These are phyloP conservation scores for Denticeps clupeoides DNA, from an alignment of 2,797 vertebrate species.

Conservation along the genomic window DNA sequence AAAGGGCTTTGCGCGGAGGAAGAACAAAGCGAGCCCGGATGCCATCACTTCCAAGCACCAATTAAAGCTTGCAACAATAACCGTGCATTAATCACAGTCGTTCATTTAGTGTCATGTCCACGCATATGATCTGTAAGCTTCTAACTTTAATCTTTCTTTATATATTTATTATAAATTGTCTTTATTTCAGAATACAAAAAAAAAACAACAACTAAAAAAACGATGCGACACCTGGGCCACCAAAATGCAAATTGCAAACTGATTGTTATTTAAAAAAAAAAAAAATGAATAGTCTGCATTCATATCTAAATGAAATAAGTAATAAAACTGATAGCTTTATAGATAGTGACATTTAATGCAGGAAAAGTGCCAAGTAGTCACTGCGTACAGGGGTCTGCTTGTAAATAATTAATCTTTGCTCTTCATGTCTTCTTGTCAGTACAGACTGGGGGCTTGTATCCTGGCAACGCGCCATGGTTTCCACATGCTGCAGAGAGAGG, in stretches of 20 bases:
- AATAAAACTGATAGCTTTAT: constrained; percentile 61
- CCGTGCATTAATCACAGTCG: too few species aligned
- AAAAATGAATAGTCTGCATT: too few species aligned
- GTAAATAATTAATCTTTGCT: constrained; percentile 84
- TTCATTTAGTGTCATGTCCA: too few species aligned
- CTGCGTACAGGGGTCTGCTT: constrained; percentile 74
- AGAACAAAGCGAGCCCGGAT: constrained; percentile 61
- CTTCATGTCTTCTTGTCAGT: constrained; percentile 82
- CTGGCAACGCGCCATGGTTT: constrained; percentile 75
- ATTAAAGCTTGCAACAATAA: too few species aligned
- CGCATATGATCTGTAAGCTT: too few species aligned
- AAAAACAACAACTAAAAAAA: too few species aligned
- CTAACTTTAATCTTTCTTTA: too few species aligned
- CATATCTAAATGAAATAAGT: constrained; percentile 53
- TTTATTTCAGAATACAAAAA: too few species aligned
- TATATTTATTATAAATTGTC: too few species aligned
- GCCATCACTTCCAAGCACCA: constrained; percentile 51
- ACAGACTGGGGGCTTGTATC: constrained; percentile 78
- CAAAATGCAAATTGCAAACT: too few species aligned
- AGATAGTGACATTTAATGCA: constrained; percentile 71
- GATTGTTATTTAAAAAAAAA: too few species aligned
- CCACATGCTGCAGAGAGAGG: constrained; percentile 71
- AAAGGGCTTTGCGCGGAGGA: constrained; percentile 46
- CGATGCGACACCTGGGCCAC: too few species aligned
- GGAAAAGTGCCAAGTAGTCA: constrained; percentile 73